Evolutionary conservation across 2,113 vertebrate species (phyloP), one percentile per base, ranked within the genome.

Genomic region (Erythrocebus patas): DNA sequence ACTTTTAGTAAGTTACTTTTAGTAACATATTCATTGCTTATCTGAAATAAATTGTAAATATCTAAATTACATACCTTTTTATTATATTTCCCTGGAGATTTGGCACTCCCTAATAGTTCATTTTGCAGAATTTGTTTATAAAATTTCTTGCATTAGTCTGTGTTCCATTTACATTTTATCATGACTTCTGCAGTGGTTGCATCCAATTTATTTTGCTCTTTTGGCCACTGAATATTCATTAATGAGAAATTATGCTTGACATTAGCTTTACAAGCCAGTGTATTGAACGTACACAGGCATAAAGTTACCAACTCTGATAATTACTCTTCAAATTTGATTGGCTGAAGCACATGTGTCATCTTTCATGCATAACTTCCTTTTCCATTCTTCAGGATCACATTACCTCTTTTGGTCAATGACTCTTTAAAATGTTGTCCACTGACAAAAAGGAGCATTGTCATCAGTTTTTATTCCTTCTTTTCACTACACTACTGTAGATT

Each of bases 261-360:
- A 79, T 79, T 76, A 52, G 61, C 66, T 61, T 79, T 25, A 30
- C 48, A 57, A 91, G 57, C 25, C 14, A 27, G 14, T 40, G 55
- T 75, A 68, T 45, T 23, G 14, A 88, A 82, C 45, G n/a, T 66
- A 25, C 57, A 68, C 20, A 57, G 32, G 22, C 48, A 57, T 81
- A 50, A 94, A 82, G 11, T 88, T 92, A 82, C 76, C 83, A 68
- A n/a, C 66, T 82, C 75, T 68, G 66, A 87, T 57, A 96, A 82
- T 59, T 82, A 32, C 66, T 94, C 57, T 88, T 23, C 90, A 76
- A 94, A 68, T 88, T 88, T 50, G 57, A 72, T 72, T 88, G 91
- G 57, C 73, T 76, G 68, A 91, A 94, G 40, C 35, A 68, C 40
- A 25, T 43, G 55, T 59, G 68, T 23, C 57, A 52, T 43, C 45